A percentile compares a stretch with the other conserved stretches of the same genome.
These are phyloP conservation scores for Catostomus latipinnis DNA, from an alignment of 2,797 vertebrate species.

Conservation along the genomic window DNA sequence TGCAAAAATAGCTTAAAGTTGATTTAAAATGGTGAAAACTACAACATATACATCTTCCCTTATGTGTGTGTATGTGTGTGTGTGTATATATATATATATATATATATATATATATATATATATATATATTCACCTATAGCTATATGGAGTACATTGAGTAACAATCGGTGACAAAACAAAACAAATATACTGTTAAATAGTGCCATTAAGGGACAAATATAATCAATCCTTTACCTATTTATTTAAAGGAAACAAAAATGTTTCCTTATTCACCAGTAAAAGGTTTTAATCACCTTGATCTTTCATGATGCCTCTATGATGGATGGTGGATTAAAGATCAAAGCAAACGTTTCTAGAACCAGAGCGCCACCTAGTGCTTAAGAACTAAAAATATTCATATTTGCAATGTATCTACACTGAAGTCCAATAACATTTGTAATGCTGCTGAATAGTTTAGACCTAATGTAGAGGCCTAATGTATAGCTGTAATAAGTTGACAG, in stretches of 20 bases:
- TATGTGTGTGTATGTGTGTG: too few species aligned
- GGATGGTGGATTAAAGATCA: neutral
- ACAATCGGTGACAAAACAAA: neutral
- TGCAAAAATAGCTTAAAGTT: too few species aligned
- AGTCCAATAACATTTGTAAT: neutral
- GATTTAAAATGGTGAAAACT: too few species aligned
- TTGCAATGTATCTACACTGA: neutral
- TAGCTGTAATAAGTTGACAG: neutral
- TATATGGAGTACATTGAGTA: neutral
- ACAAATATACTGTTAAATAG: neutral
- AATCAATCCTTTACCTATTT: neutral
- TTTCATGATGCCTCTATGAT: neutral
- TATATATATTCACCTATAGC: neutral
- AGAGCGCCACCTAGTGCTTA: conserved; percentile 33
- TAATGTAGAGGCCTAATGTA: too few species aligned
- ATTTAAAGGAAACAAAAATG: neutral
- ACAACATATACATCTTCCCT: too few species aligned
- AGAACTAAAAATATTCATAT: neutral
- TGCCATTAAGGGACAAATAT: neutral
- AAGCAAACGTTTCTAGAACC: neutral
- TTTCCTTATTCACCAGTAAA: neutral
- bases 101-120: too few species aligned
- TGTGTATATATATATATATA: neutral
- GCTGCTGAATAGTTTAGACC: neutral
- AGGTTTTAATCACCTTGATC: conserved; percentile 6